Evolutionary conservation across 2,888 invertebrate species (phyloP).

Genomic region (Cheilosia variabilis): DNA sequence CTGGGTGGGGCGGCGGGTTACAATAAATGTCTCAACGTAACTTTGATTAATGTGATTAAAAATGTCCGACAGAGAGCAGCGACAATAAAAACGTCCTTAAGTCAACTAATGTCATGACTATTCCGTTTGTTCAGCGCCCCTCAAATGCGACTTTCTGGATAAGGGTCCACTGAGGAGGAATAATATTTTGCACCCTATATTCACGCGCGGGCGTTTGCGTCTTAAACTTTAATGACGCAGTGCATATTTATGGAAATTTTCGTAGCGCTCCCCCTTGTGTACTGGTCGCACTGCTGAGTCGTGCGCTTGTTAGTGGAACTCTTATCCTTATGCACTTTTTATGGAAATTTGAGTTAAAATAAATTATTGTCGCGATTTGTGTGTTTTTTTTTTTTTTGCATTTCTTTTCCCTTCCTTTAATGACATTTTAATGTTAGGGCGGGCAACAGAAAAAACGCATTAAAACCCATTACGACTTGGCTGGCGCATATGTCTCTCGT

Average conservation of each 20-base stretch:
- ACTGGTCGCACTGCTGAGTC: slow-evolving; percentile 1
- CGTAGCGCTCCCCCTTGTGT: background rate
- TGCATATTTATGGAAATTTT: slow-evolving; percentile 61
- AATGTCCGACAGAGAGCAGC: slow-evolving; percentile 11
- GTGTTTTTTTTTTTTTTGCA: slow-evolving; percentile 18
- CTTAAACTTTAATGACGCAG: slow-evolving; percentile 53
- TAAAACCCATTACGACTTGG: slow-evolving; percentile 19
- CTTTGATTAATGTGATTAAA: slow-evolving; percentile 71
- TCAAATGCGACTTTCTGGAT: slow-evolving; percentile 9
- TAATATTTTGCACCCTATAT: slow-evolving; percentile 50
- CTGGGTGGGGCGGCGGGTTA: slow-evolving; percentile 4
- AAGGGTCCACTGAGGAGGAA: slow-evolving; percentile 12
- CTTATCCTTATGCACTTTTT: slow-evolving; percentile 31
- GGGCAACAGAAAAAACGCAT: slow-evolving; percentile 24
- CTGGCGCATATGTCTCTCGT: background rate
- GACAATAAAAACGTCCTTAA: slow-evolving; percentile 22
- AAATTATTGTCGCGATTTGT: slow-evolving; percentile 47
- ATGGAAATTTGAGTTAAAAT: slow-evolving; percentile 46
- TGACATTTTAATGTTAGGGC: slow-evolving; percentile 47
- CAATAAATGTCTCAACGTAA: slow-evolving; percentile 63
- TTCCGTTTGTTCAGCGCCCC: slow-evolving; percentile 25
- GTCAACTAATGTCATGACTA: slow-evolving; percentile 44
- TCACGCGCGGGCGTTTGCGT: too few relatives aligned
- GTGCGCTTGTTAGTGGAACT: slow-evolving; percentile 5
- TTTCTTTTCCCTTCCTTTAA: slow-evolving; percentile 30